Evolutionary conservation across 2,797 vertebrate genomes (phyloP).

Genomic region (Sebastes matsubarae): DNA sequence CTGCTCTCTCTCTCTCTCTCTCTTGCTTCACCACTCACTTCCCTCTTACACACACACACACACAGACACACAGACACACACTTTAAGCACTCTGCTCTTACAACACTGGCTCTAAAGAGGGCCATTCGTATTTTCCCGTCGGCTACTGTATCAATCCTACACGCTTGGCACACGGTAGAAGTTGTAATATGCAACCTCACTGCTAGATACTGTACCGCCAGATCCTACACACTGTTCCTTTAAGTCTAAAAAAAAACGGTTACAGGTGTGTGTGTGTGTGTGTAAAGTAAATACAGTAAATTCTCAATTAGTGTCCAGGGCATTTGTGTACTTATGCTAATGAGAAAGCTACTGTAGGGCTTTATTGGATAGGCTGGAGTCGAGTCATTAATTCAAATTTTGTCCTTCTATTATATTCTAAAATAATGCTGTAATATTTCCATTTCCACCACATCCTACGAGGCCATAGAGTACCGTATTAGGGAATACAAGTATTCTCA

Average conservation of each 20-base stretch:
- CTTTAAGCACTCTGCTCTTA: no score
- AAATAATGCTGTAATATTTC: background rate
- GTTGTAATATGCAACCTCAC: no score
- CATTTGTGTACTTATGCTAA: background rate
- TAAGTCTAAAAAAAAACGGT: background rate
- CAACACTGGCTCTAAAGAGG: no score
- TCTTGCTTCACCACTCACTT: no score
- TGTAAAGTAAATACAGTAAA: background rate
- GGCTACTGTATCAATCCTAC: no score
- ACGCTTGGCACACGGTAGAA: fast-evolving
- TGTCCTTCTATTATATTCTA: background rate
- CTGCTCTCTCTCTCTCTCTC: no score
- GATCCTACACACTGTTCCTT: background rate
- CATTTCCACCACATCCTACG: background rate
- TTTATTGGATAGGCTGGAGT: background rate
- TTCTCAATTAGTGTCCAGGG: background rate
- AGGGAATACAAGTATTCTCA: background rate
- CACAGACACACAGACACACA: no score
- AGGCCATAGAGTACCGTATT: background rate
- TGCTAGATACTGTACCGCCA: no score
- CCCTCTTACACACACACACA: no score
- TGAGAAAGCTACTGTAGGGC: background rate
- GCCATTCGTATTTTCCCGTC: no score
- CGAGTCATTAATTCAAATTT: background rate
- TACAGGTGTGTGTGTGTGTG: background rate